Conservation (phyloP, 2,888 invertebrate genomes). For the Trichogramma dendrolimi region DNA sequence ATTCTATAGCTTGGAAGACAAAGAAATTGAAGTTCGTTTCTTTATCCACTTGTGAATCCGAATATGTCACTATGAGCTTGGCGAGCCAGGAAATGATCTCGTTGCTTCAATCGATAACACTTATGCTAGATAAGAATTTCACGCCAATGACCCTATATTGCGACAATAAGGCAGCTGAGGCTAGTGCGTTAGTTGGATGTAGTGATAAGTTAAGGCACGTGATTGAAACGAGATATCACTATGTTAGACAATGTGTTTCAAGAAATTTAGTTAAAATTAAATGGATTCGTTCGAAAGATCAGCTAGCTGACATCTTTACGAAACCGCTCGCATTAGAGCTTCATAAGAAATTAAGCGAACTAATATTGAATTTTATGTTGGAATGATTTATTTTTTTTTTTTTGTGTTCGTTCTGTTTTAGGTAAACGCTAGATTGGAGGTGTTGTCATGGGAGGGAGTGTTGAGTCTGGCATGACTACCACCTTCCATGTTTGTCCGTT, state of each 20-base stretch:
- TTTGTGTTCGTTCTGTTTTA: too few relatives aligned
- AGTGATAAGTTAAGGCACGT: not conserved
- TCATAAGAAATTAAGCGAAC: too few relatives aligned
- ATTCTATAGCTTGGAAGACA: constrained; percentile 4
- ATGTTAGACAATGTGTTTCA: not conserved
- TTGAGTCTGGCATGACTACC: too few relatives aligned
- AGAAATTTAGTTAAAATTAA: too few relatives aligned
- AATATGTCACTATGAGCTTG: not conserved
- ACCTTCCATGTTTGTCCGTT: too few relatives aligned
- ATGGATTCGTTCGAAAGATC: too few relatives aligned
- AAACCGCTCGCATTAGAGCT: too few relatives aligned
- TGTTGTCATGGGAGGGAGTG: too few relatives aligned
- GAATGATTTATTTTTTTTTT: too few relatives aligned
- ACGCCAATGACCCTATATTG: not conserved
- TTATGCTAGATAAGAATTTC: not conserved
- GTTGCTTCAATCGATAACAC: not conserved
- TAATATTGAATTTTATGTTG: too few relatives aligned
- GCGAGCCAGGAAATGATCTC: not conserved
- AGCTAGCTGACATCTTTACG: too few relatives aligned
- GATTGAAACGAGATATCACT: not conserved
- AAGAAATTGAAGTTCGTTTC: not conserved
- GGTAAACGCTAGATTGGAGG: too few relatives aligned
- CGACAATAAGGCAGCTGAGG: not conserved
- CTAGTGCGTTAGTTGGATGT: not conserved
- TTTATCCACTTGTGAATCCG: not conserved